phyloP scores from a whole-genome alignment of 2,888 invertebrate genomes.

The Galeruca laticollis region DNA sequence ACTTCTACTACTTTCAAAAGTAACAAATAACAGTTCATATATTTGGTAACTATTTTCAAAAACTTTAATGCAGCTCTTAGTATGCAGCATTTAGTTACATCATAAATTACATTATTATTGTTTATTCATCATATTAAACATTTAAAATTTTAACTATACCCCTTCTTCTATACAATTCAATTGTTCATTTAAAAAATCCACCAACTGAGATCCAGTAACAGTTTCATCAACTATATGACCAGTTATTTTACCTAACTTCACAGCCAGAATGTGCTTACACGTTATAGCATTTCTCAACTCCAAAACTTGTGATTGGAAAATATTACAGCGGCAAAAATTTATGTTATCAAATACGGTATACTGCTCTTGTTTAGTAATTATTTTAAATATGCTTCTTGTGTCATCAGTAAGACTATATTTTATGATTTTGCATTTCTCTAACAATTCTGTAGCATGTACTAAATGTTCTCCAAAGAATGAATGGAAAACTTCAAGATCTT shows the following conservation, averaged over 20 bases:
- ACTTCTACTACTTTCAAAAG: too few species aligned
- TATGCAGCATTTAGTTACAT: too few species aligned
- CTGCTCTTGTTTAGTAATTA: conserved; percentile 70
- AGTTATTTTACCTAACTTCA: conserved; percentile 70
- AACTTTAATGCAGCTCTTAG: too few species aligned
- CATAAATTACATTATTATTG: too few species aligned
- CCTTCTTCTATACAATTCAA: conserved; percentile 47
- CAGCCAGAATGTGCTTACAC: conserved; percentile 78
- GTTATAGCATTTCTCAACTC: conserved; percentile 68
- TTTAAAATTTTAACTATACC: neutral
- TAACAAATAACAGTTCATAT: too few species aligned
- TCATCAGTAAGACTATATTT: conserved; percentile 67
- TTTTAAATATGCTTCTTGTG: conserved; percentile 70
- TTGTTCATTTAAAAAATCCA: conserved; percentile 59
- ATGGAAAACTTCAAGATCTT: conserved; percentile 70
- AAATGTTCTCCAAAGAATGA: conserved; percentile 73
- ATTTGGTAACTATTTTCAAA: too few species aligned
- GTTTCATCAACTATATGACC: conserved; percentile 64
- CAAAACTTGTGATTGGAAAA: conserved; percentile 72
- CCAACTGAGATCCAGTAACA: conserved; percentile 69
- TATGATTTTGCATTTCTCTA: conserved; percentile 71
- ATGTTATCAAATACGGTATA: conserved; percentile 74
- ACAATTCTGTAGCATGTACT: conserved; percentile 72
- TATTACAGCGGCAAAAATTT: conserved; percentile 78
- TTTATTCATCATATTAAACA: too few species aligned